A percentile compares a stretch with the other conserved stretches of the same genome.
These are phyloP conservation scores for Muscicapa adusta DNA, from an alignment of 2,113 vertebrate genomes.

Conservation along the genomic window DNA sequence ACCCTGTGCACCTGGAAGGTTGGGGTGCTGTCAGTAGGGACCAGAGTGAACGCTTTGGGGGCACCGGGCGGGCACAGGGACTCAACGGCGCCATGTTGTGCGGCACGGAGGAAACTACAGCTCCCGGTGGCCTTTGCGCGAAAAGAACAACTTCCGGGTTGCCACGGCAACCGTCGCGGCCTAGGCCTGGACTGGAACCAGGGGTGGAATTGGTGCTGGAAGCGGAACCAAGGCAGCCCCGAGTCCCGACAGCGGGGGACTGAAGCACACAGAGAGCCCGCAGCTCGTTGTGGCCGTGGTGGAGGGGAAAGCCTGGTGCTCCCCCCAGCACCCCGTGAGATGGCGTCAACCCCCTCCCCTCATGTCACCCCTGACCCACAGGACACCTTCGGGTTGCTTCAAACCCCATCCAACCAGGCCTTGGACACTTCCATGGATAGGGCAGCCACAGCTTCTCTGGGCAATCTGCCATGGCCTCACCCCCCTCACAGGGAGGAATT, in stretches of 20 bases:
- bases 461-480: not conserved
- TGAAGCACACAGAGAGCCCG: no score
- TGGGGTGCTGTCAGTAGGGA: not conserved
- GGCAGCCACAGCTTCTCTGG: not conserved
- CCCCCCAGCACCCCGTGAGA: rapidly evolving
- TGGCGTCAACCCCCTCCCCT: not conserved
- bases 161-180: not conserved
- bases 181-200: not conserved
- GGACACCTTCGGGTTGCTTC: not conserved
- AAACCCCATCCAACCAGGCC: not conserved
- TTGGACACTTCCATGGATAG: not conserved
- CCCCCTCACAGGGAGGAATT: not conserved
- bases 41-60: not conserved
- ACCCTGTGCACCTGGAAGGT: not conserved
- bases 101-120: rapidly evolving
- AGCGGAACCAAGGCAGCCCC: no score
- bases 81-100: not conserved
- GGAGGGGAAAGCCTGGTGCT: not conserved
- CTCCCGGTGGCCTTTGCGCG: not conserved
- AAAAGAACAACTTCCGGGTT: not conserved
- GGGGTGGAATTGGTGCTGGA: not conserved
- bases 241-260: not conserved
- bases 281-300: not conserved
- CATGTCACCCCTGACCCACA: not conserved
- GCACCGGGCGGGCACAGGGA: no score